Conservation (phyloP, 92 coral and sea anemone genomes). For the Parazoanthus darwini region DNA sequence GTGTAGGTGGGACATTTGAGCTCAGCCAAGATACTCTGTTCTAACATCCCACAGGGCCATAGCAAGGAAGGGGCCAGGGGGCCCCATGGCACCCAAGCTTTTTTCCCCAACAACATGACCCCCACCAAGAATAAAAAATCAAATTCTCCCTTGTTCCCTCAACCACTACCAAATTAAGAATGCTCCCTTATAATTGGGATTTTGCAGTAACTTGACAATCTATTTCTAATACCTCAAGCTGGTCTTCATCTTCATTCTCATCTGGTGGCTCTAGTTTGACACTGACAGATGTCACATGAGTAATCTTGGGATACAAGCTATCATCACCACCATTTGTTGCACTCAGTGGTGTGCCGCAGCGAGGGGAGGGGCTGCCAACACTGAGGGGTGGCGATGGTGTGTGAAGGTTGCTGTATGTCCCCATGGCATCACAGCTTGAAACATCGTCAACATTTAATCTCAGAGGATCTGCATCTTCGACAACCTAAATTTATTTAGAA, state of each 20-base stretch:
- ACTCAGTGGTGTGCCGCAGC: conserved; percentile 42
- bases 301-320: conserved; percentile 65
- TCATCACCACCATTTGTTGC: conserved; percentile 65
- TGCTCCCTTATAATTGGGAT: background rate
- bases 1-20: too few species aligned
- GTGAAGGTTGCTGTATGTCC: conserved; percentile 51
- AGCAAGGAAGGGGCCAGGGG: too few species aligned
- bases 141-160: too few species aligned
- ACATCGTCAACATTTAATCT: conserved; percentile 47
- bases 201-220: background rate
- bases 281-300: conserved; percentile 85
- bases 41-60: too few species aligned
- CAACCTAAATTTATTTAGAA: conserved; percentile 16
- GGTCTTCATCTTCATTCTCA: conserved; percentile 75
- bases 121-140: too few species aligned
- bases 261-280: conserved; percentile 83
- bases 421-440: conserved; percentile 37
- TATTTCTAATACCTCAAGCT: conserved; percentile 41
- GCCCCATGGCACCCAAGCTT: too few species aligned
- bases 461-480: conserved; percentile 29
- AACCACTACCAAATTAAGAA: background rate
- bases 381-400: conserved; percentile 84
- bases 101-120: too few species aligned
- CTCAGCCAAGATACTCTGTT: background rate
- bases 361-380: conserved; percentile 54